Base-by-base conservation (phyloP, 2,113 vertebrate species). In the Carassius auratus region DNA sequence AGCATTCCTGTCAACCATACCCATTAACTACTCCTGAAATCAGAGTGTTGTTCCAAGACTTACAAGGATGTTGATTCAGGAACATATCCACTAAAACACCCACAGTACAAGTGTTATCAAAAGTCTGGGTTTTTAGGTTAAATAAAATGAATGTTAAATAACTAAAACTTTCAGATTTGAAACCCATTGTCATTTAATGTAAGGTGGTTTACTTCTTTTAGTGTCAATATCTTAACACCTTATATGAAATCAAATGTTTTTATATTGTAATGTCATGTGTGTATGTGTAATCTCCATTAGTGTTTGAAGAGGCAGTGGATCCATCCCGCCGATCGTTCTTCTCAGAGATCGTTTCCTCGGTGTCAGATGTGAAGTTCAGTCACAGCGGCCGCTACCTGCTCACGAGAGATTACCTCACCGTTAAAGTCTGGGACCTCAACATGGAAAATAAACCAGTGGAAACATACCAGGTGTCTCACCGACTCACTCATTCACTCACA, bases 301-400 rank as follows among this genome's bases (percentile, higher is more conserved):
- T 78, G 82, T 90, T 85, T 69, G 85, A 91, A 84, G 88, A 89
- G 57, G 66, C 83, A 33, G 88, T 87, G 66, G 88, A 89, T 30
- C 88, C 88, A 23, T n/a, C 78, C 19, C 62, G 48, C 36, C 83
- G 85, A 62, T 84, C 84, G 1, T 90, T 78, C 76, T 87, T 88
- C 87, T 81, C 87, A 36, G 86, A 55, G 80, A 38, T 78, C 66
- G 79, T 86, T 23, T 87, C 83, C 42, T 85, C 84, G 38, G 89
- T 36, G 26, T 89, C 68, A 21, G 82, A 88, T 64, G 81, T 79
- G 42, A 88, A 81, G 71, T 89, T 89, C 83, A 89, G 88, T 75
- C 88, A 89, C 57, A 89, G 85, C 12, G 88, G 88, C 76, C 88
- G 88, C n/a, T 89, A 89, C 85, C 83, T 89, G 73, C 85, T 89